Base-by-base conservation (phyloP, 1,140 invertebrate species). In the Conus betulinus region DNA sequence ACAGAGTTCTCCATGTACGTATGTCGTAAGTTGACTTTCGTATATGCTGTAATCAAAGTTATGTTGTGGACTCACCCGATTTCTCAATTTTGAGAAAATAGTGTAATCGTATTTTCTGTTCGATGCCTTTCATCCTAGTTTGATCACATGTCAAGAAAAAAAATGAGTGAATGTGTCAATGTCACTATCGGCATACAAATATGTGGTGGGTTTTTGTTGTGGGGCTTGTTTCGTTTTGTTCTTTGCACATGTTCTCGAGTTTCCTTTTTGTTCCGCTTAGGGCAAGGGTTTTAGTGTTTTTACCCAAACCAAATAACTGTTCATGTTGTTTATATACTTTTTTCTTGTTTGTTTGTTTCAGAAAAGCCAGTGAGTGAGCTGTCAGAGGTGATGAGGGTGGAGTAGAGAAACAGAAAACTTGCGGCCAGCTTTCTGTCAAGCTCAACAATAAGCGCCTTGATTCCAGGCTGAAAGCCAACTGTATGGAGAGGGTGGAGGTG, bases 401-500 rank as follows among this genome's bases (percentile, higher is more conserved):
- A 76, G 71, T 23, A 76, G 71, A 8, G 71, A 76, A 5, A 76
- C n/a, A 8, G 71, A 23, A 76, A 76, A n/a, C 71, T 23, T 76
- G 71, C 71, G 71, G n/a, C 71, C 71, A 76, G 71, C 71, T 76
- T n/a, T 76, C 71, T 10, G 0, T 76, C 13, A 76, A 76, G 25
- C 3, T 76, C 6, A 76, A 76, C n/a, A 76, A 76, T 23, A 76
- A 76, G 71, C 71, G 71, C 71, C n/a, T n/a, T 23, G 71, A 76
- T n/a, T 76, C 71, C 20, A 76, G 71, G 25, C 71, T 76, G 71
- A 23, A 76, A 8, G 71, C 71, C 71, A 76, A 76, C 71, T 8
- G 71, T 23, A 76, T 76, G 71, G 71, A 76, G 71, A 76, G 71
- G 71, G n/a, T 76, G 71, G 17, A 76, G n/a, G 71, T 76, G 4